Conservation (phyloP, 2,113 vertebrate species). For the Typhlomys cinereus region DNA sequence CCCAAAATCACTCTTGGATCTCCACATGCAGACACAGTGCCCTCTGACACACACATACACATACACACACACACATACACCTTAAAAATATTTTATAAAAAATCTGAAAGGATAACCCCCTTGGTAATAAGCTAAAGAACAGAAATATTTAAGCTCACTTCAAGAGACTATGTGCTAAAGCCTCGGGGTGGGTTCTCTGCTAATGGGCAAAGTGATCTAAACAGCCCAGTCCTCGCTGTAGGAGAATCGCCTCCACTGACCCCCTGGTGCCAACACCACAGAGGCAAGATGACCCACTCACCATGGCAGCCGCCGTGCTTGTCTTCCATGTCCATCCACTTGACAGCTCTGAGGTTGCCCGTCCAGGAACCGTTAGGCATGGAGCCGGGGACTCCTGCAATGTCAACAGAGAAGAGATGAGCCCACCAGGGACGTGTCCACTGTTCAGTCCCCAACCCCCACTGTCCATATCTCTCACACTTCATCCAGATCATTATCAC, state of each 20-base stretch:
- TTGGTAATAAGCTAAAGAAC: background rate
- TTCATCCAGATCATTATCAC: too few relatives aligned
- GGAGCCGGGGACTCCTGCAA: conserved; percentile 82
- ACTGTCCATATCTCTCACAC: background rate
- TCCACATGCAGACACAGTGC: too few relatives aligned
- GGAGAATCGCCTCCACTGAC: background rate
- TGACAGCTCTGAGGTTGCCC: conserved; percentile 82
- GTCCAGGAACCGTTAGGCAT: conserved; percentile 82
- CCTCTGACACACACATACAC: too few relatives aligned
- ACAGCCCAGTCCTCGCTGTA: background rate
- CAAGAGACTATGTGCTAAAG: background rate
- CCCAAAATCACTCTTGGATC: too few relatives aligned
- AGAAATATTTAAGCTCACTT: background rate
- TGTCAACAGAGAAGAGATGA: conserved; percentile 36
- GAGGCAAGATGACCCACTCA: conserved; percentile 63
- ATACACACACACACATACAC: too few relatives aligned
- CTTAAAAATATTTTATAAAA: too few relatives aligned
- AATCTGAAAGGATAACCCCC: too few relatives aligned
- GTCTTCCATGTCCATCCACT: conserved; percentile 82
- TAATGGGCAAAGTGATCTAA: background rate
- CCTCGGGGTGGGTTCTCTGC: background rate
- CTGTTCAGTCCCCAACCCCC: background rate
- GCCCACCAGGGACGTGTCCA: background rate
- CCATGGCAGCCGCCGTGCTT: conserved; percentile 83
- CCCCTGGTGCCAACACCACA: background rate